Evolutionary conservation across 2,113 vertebrate genomes (phyloP), one percentile per base, ranked within the genome.

Genomic region (Pagrus major): DNA sequence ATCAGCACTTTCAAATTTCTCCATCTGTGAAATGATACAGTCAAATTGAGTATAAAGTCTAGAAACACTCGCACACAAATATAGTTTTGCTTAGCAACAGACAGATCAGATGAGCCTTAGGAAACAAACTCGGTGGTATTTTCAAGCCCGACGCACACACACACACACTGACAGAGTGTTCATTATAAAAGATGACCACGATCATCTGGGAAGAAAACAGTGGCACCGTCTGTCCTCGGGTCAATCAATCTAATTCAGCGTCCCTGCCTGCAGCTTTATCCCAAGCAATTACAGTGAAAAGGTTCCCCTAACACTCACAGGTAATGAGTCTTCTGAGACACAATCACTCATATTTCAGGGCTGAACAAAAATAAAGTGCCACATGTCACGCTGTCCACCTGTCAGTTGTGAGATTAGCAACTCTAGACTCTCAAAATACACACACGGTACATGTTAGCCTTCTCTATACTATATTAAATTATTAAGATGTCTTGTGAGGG

Each of bases 271-370:
- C 52, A 58, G 69, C 47, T 75, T 80, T 55, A 77, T 72, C 37
- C 42, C 41, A 14, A 74, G 72, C 69, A 76, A 87, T 80, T 83
- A 85, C 55, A 58, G 61, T 23, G 71, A 46, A 77, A 80, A 83
- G 76, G 61, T 76, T 76, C 29, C 42, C 55, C 49, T 75, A 49
- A 63, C 63, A 42, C 41, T 74, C 42, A 23, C 55, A 76, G 25
- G 65, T 81, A 83, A 80, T 68, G 66, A 70, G 71, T 72, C 71
- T 56, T 61, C 31, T 44, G 82, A 79, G 55, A 83, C 56, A 27
- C 44, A 0, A 77, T 87, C 47, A 59, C 64, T 76, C 76, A 79
- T 25, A 61, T 76, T 75, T 78, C 39, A 69, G 9, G 11, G 23
- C 16, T n/a, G 29, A 55, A 60, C 61, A 77, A 76, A 73, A 42